Conservation (phyloP, 2,888 invertebrate species). For the Mystacides longicornis region DNA sequence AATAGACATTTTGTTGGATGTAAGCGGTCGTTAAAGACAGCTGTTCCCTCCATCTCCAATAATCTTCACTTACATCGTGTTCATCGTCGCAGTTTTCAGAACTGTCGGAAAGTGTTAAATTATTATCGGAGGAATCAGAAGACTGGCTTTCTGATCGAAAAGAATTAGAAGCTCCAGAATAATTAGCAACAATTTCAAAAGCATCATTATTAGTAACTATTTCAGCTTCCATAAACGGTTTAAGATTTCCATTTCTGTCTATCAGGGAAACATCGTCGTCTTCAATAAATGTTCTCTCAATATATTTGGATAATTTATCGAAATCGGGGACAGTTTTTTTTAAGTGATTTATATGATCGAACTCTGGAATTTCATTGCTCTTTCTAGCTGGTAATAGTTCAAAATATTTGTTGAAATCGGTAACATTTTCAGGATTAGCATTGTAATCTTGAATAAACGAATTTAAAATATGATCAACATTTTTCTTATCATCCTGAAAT, state of each 20-base stretch:
- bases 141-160: background rate
- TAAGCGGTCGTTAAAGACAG: conserved; percentile 9
- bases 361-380: background rate
- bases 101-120: background rate
- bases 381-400: background rate
- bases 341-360: background rate
- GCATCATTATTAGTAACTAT: background rate
- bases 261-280: background rate
- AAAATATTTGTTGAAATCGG: background rate
- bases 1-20: conserved; percentile 19
- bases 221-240: background rate
- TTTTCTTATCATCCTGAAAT: background rate
- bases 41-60: conserved; percentile 11
- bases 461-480: background rate
- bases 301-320: conserved; percentile 2
- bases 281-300: background rate
- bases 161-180: background rate
- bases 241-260: background rate
- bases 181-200: background rate
- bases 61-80: background rate
- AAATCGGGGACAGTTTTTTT: background rate
- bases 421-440: background rate
- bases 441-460: background rate
- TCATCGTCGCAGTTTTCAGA: background rate
- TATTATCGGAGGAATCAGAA: background rate